Base-by-base conservation (phyloP, 2,888 invertebrate species). In the Epinotia brunnichana region DNA sequence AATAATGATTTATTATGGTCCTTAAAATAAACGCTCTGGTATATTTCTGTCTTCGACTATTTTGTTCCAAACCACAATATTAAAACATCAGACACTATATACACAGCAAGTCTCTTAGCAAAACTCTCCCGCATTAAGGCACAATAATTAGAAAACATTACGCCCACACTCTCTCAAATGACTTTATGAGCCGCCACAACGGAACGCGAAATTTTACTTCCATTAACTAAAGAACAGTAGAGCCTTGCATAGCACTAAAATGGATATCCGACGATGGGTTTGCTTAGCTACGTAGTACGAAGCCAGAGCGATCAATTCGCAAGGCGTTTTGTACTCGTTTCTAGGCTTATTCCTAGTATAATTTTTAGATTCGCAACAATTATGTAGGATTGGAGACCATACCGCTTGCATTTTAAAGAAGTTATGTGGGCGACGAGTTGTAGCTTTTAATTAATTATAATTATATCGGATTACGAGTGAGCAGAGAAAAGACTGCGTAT, bases 121-220 rank as follows among this genome's bases (percentile, higher is more conserved):
- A 53, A 35, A 39, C 11, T 19, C 41, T 17, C 10, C 21, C 4
- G 66, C 54, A 54, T 56, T 56, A 41, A 56, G 41, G 10, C 19
- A 66, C 41, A 35, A 54, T 66, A 66, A 66, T 71, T 71, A 71
- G 66, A 66, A 60, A n/a, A 53, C 71, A 60, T 66, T 66, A 35
- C 71, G 71, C 66, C 35, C n/a, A 54, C 60, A 53, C 29, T 24
- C 60, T 71, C 51, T 44, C 53, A 61, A 60, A 66, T 19, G 15
- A 54, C 44, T 71, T 71, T 71, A 71, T 66, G 71, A 24, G 21
- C 24, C 63, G 15, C 21, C 19, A 24, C 66, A 11, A 19, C 19
- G 24, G 66, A 54, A 71, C 71, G 71, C 19, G 71, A 71, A 71
- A 71, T 66, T 60, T 71, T 60, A 71, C 70, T 66, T 53, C 24